Evolutionary conservation across 2,888 invertebrate genomes (phyloP).

Genomic region (Acrocyrtus sp.): DNA sequence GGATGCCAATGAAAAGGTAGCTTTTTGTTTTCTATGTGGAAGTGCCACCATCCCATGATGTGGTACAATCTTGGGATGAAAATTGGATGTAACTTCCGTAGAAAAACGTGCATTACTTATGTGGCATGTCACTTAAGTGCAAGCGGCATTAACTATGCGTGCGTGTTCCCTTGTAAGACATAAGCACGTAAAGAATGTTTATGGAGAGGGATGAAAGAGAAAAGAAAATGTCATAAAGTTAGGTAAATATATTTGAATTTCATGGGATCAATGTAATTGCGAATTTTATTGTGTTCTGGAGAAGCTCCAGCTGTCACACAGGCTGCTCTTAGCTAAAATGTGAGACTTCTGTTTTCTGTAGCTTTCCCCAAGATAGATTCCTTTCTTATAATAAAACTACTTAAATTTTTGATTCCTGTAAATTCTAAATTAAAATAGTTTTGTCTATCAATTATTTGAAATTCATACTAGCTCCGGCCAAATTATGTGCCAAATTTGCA

Average conservation of each 20-base stretch:
- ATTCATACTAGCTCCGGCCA: no score
- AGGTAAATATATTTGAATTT: no score
- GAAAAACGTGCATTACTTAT: conserved; percentile 39
- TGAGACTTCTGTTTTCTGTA: no score
- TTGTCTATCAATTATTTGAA: no score
- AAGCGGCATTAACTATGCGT: conserved; percentile 4
- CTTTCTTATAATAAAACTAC: no score
- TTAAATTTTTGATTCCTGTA: no score
- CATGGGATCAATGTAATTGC: conserved; percentile 57
- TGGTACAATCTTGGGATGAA: neutral
- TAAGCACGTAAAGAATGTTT: neutral
- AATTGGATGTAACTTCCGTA: conserved; percentile 17
- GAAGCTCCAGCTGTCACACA: no score
- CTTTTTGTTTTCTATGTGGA: neutral
- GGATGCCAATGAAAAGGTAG: neutral
- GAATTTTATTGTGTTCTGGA: conserved; percentile 57
- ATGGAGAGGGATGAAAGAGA: conserved; percentile 3
- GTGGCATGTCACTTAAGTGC: conserved; percentile 11
- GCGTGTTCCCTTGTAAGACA: neutral
- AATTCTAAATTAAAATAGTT: no score
- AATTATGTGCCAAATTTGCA: no score
- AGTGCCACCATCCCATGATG: no score
- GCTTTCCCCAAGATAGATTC: no score
- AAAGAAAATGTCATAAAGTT: conserved; percentile 54
- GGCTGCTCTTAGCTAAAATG: no score